Percentiles rank a stretch among this genome's conserved stretches.
Conservation (phyloP, 2,888 invertebrate genomes). For the Pollenia amentaria region DNA sequence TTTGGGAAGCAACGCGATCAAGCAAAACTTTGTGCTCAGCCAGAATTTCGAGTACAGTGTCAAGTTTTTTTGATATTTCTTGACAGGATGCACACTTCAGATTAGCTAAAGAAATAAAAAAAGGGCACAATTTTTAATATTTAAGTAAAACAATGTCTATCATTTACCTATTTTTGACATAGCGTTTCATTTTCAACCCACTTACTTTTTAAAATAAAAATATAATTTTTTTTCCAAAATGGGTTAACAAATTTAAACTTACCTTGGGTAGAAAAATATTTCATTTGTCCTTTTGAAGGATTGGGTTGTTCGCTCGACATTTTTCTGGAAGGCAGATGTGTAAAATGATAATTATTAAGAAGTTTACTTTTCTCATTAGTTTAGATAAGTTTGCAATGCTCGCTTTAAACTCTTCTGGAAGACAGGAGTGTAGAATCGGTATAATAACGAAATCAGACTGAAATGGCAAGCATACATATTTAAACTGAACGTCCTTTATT, state of each 20-base stretch:
- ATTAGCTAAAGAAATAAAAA: constrained; percentile 17
- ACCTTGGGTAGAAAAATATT: constrained; percentile 15
- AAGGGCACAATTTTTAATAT: constrained; percentile 9
- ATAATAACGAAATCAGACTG: constrained; percentile 32
- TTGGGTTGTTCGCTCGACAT: constrained; percentile 16
- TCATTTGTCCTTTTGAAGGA: constrained; percentile 8
- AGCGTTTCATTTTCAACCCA: neutral
- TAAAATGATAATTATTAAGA: constrained; percentile 30
- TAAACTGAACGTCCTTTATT: constrained; percentile 32
- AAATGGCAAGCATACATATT: constrained; percentile 37
- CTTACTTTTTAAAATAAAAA: constrained; percentile 10
- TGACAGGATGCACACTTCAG: neutral
- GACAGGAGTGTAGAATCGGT: constrained; percentile 43
- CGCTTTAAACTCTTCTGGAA: constrained; percentile 32
- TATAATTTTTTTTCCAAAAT: constrained; percentile 6
- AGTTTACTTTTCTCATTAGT: constrained; percentile 20
- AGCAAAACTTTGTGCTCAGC: constrained; percentile 32
- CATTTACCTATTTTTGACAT: constrained; percentile 1
- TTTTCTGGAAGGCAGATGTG: constrained; percentile 34
- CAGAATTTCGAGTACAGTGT: constrained; percentile 15
- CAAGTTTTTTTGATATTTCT: neutral
- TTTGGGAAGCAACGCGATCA: neutral
- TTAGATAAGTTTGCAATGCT: constrained; percentile 14
- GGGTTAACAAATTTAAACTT: constrained; percentile 17
- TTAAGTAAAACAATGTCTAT: neutral